Conservation (phyloP, 2,797 vertebrate species). For the Manis pentadactyla region DNA sequence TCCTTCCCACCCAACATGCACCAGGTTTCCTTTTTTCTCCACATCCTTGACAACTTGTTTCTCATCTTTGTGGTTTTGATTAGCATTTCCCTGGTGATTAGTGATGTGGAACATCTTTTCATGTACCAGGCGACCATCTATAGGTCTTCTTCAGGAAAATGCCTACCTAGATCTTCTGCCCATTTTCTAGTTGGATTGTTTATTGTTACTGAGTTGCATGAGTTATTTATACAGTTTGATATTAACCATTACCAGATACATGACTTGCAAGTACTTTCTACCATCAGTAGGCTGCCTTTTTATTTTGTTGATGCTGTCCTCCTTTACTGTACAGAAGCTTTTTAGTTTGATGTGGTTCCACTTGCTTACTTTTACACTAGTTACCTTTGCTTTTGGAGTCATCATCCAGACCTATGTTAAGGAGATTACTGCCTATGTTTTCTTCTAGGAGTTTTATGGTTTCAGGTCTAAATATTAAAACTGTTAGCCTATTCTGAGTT, state of each 20-base stretch:
- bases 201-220: background rate
- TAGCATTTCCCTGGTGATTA: background rate
- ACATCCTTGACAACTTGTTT: background rate
- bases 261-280: background rate
- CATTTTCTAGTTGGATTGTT: background rate
- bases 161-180: background rate
- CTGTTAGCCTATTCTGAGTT: background rate
- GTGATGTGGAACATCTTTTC: background rate
- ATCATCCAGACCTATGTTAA: background rate
- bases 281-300: background rate
- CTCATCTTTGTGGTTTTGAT: background rate
- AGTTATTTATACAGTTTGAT: background rate
- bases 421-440: background rate
- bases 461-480: background rate
- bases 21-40: background rate
- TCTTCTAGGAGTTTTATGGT: background rate
- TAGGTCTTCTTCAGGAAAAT: background rate
- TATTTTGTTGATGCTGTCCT: background rate
- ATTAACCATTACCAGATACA: background rate
- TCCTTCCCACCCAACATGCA: background rate
- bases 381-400: background rate
- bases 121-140: background rate
- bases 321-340: background rate
- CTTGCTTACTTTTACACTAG: background rate
- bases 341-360: background rate